Evolutionary conservation across 2,888 invertebrate genomes (phyloP).

Genomic region (Drosophila dives): DNA sequence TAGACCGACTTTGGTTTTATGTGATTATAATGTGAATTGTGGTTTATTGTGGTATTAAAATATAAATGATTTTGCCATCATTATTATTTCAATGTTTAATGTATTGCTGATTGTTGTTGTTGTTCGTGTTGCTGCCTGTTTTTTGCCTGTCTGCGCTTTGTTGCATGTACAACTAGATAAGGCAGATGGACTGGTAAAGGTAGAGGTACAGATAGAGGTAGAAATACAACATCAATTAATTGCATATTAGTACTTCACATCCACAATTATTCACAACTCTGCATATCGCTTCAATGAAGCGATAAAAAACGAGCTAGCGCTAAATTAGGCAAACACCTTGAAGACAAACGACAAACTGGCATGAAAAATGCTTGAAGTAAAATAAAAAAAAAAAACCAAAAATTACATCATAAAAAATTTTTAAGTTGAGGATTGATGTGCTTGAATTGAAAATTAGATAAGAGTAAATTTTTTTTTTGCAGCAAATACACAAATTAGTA

Average conservation of each 20-base stretch:
- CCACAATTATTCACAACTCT: slow-evolving; percentile 35
- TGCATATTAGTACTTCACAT: slow-evolving; percentile 56
- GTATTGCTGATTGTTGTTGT: slow-evolving; percentile 47
- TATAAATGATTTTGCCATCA: slow-evolving; percentile 42
- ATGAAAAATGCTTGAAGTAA: slow-evolving; percentile 28
- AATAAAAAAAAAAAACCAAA: slow-evolving; percentile 2
- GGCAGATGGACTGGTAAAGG: not conserved
- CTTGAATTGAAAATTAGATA: slow-evolving; percentile 3
- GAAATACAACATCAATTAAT: slow-evolving; percentile 62
- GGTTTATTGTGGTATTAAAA: too few relatives aligned
- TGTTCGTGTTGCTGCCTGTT: slow-evolving; percentile 6
- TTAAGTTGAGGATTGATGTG: slow-evolving; percentile 5
- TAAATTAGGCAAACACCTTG: slow-evolving; percentile 38
- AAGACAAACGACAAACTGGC: slow-evolving; percentile 24
- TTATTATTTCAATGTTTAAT: slow-evolving; percentile 49
- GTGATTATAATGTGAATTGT: slow-evolving; percentile 1
- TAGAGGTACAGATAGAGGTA: not conserved
- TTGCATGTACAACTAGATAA: not conserved
- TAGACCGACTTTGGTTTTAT: not conserved
- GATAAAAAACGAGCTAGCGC: slow-evolving; percentile 31
- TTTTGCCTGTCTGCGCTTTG: not conserved
- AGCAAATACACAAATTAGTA: not conserved
- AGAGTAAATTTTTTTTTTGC: not conserved
- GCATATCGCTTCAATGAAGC: slow-evolving; percentile 49
- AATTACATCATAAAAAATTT: not conserved